Evolutionary conservation across 1,140 invertebrate species (phyloP).

Genomic region (Leptopilina boulardi): DNA sequence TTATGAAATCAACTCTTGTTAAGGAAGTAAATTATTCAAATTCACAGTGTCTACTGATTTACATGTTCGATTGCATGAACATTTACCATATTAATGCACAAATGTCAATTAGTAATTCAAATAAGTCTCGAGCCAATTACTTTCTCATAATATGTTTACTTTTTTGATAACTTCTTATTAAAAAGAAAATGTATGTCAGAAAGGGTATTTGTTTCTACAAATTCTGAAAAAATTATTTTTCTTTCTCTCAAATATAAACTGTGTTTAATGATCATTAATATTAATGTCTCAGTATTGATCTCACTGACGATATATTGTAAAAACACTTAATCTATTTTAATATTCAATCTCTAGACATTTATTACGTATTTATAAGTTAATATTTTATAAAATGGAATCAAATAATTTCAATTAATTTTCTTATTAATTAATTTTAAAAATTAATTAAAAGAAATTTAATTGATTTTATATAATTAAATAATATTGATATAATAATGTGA

Average conservation of each 20-base stretch:
- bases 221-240: not conserved
- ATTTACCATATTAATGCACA: conserved; percentile 19
- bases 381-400: too few species aligned
- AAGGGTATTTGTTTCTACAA: not conserved
- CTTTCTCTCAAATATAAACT: not conserved
- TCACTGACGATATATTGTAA: too few species aligned
- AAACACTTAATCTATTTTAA: too few species aligned
- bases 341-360: too few species aligned
- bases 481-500: not conserved
- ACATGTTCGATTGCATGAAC: conserved; percentile 13
- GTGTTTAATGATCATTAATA: too few species aligned
- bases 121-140: conserved; percentile 26
- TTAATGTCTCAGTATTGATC: too few species aligned
- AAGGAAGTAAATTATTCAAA: conserved; percentile 22
- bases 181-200: not conserved
- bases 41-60: not conserved
- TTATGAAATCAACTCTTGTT: not conserved
- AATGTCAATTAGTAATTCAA: conserved; percentile 24
- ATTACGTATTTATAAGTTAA: too few species aligned
- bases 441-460: too few species aligned
- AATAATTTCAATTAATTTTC: too few species aligned
- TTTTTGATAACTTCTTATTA: not conserved
- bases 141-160: not conserved
- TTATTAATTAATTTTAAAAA: too few species aligned
- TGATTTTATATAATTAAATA: not conserved